Conservation (phyloP, 2,888 invertebrate species). For the Apotomis capreana region DNA sequence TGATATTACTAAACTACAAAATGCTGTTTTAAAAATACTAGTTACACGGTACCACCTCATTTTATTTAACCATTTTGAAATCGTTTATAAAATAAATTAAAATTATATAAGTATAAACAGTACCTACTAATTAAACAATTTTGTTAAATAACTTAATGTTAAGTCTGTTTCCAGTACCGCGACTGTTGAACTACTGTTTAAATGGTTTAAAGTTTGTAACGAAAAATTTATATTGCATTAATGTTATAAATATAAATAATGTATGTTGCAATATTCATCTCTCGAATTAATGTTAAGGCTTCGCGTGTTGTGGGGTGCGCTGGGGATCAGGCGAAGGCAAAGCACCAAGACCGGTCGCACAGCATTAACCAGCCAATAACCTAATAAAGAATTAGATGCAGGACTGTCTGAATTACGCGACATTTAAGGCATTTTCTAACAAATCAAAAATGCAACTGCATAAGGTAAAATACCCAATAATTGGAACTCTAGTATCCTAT, state of each 20-base stretch:
- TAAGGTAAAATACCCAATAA: too few species aligned
- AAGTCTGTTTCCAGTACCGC: slow-evolving; percentile 28
- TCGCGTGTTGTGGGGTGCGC: slow-evolving; percentile 57
- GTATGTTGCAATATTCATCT: slow-evolving; percentile 60
- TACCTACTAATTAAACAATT: slow-evolving; percentile 37
- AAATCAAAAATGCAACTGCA: too few species aligned
- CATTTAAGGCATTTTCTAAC: too few species aligned
- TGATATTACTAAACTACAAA: slow-evolving; percentile 34
- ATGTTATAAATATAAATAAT: slow-evolving; percentile 32
- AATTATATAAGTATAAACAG: slow-evolving; percentile 28
- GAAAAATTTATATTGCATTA: slow-evolving; percentile 31
- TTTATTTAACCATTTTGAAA: slow-evolving; percentile 34
- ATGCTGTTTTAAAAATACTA: slow-evolving; percentile 13
- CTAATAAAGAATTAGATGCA: too few species aligned
- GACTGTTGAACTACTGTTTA: slow-evolving; percentile 26
- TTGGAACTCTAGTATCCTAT: too few species aligned
- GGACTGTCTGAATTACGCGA: too few species aligned
- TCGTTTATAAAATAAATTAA: slow-evolving; percentile 30
- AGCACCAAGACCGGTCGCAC: too few species aligned
- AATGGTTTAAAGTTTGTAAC: slow-evolving; percentile 31
- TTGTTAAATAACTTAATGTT: slow-evolving; percentile 36
- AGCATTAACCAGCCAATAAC: too few species aligned
- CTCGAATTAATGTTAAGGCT: slow-evolving; percentile 55
- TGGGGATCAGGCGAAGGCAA: neutral
- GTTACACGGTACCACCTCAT: slow-evolving; percentile 3